These are phyloP conservation scores for Cercopithecus mona DNA, from an alignment of 2,113 vertebrate species.

Conservation along the genomic window DNA sequence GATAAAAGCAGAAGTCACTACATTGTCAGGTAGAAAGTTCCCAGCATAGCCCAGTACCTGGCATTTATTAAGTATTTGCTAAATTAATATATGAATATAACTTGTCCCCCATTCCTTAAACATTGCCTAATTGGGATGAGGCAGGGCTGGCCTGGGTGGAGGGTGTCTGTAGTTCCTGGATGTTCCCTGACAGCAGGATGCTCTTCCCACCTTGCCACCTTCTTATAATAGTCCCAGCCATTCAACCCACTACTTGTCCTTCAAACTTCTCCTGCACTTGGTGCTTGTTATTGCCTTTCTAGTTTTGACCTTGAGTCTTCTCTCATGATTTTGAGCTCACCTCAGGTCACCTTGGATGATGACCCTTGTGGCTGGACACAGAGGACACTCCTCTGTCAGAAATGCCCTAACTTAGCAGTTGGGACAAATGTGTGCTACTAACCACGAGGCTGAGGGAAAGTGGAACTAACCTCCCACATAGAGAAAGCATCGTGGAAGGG, in stretches of 20 bases:
- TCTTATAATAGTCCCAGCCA: background rate
- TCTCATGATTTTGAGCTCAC: background rate
- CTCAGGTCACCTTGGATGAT: background rate
- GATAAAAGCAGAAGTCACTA: background rate
- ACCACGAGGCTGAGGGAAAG: background rate
- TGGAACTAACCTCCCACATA: background rate
- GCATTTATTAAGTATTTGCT: no score
- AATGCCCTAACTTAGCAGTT: background rate
- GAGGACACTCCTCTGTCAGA: background rate
- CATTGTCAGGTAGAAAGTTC: background rate
- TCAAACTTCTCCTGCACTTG: rapidly evolving
- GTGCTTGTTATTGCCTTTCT: background rate
- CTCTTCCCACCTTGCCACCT: background rate
- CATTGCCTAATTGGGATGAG: no score
- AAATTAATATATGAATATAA: background rate
- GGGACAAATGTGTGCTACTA: background rate
- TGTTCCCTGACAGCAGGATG: no score
- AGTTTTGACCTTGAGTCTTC: background rate
- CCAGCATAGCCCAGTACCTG: background rate
- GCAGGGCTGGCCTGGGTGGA: background rate
- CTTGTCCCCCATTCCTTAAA: no score
- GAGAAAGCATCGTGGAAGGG: background rate
- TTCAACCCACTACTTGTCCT: background rate
- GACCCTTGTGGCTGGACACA: background rate
- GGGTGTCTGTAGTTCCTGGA: rapidly evolving